phyloP scores from a whole-genome alignment of 2,113 vertebrate species.

The Epinephelus lanceolatus region DNA sequence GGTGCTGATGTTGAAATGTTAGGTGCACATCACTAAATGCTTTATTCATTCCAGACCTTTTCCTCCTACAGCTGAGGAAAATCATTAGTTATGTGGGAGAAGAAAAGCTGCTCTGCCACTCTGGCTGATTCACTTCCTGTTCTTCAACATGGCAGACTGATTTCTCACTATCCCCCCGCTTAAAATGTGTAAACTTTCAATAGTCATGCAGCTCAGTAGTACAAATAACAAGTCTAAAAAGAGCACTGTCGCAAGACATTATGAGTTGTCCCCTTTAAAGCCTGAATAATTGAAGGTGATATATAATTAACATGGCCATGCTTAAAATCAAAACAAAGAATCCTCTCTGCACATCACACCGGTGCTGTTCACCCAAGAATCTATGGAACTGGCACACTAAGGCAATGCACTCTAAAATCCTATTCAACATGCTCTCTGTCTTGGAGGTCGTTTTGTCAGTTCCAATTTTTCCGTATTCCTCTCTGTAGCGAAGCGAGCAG shows the following conservation, averaged over 20 bases:
- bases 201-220: conserved; percentile 34
- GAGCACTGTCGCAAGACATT: conserved; percentile 25
- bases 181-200: conserved; percentile 40
- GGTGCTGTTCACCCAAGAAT: conserved; percentile 29
- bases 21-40: conserved; percentile 25
- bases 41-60: conserved; percentile 21
- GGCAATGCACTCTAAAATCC: conserved; percentile 48
- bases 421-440: conserved; percentile 54
- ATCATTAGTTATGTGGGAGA: conserved; percentile 19
- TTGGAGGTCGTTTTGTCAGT: conserved; percentile 47
- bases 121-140: conserved; percentile 27
- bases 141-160: conserved; percentile 16
- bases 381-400: conserved; percentile 30
- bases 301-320: conserved; percentile 57
- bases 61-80: conserved; percentile 8
- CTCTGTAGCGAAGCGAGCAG: conserved; percentile 14
- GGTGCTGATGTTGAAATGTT: neutral
- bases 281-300: conserved; percentile 65
- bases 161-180: conserved; percentile 34
- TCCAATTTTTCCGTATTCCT: conserved; percentile 43
- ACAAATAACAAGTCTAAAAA: conserved; percentile 43
- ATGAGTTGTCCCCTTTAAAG: conserved; percentile 28
- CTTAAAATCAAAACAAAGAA: conserved; percentile 65
- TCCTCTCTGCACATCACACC: conserved; percentile 35
- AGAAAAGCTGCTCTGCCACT: neutral